Evolutionary conservation across 2,113 vertebrate genomes (phyloP), one percentile per base, ranked within the genome.

Genomic region (Aptenodytes patagonicus): DNA sequence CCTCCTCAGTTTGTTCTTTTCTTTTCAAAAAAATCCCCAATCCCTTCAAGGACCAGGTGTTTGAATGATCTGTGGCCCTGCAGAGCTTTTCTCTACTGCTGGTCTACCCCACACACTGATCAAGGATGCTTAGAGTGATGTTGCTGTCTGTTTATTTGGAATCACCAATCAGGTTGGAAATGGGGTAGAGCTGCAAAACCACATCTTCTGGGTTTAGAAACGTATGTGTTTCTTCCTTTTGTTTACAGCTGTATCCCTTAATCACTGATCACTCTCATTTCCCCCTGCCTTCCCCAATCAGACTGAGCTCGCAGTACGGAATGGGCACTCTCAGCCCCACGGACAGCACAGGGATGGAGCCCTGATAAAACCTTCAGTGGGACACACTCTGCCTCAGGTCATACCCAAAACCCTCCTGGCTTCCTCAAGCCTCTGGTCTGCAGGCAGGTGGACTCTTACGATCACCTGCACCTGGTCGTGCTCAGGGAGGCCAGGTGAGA

Each of bases 71-170:
- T 65, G 36, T 83, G 49, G 44, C 19, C 28, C 73, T 58, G 54
- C 24, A 89, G 68, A 77, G n/a, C 42, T 84, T 90, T 90, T 16
- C 11, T 55, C 51, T 77, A 4, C 28, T 44, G 32, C 57, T 3
- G 1, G 87, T 24, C 61, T 51, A 24, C 25, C 57, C 24, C 32
- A 46, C 40, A 19, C 0, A 2, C 54, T n/a, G 73, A 95, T 46
- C 16, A 72, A 94, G 26, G 78, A 95, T 91, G 61, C 47, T 75
- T 20, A 6, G 1, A 69, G 49, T 55, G 80, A 49, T 94, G 70
- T 69, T 94, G 61, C 57, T 62, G 78, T 44, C 66, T 80, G 32
- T 96, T 95, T 97, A 95, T 97, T 91, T 87, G 81, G 24, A 93
- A 91, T 73, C 62, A 91, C 46, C 4, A 6, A 25, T 83, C 47